Conservation (phyloP, 2,888 invertebrate genomes). For the Campopleginae sp. region DNA sequence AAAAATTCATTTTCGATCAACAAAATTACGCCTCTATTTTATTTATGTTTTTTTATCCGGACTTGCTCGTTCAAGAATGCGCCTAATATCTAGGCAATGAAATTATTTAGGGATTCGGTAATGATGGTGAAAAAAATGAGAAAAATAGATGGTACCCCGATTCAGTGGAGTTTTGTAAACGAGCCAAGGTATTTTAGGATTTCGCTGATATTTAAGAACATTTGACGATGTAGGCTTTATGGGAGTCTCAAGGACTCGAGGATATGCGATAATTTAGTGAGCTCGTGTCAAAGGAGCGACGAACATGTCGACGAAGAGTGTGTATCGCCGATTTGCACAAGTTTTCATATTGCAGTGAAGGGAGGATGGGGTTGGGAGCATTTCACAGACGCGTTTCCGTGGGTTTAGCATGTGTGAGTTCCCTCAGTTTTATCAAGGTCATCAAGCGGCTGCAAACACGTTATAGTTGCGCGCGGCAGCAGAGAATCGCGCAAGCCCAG, state of each 20-base stretch:
- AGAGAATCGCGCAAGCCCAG: conserved; percentile 10
- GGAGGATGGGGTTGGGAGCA: background rate
- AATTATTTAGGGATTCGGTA: background rate
- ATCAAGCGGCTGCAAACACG: conserved; percentile 45
- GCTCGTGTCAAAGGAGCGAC: background rate
- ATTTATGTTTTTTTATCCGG: background rate
- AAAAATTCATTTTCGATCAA: background rate
- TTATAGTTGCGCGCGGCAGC: conserved; percentile 6
- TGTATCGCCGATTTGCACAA: conserved; percentile 12
- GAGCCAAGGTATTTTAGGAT: background rate
- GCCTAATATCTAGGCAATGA: background rate
- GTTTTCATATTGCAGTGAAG: background rate
- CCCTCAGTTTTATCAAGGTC: conserved; percentile 68
- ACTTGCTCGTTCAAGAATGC: background rate
- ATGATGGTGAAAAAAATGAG: background rate
- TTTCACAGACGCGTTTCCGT: conserved; percentile 17
- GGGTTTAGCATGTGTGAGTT: conserved; percentile 15
- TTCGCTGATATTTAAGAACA: background rate
- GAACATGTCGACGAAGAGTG: background rate
- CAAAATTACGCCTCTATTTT: background rate
- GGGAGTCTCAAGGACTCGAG: background rate
- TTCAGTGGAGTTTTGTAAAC: no score
- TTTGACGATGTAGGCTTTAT: background rate
- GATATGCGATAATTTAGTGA: background rate
- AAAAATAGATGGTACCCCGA: no score